Base-by-base conservation (phyloP, 1,140 invertebrate genomes). In the Heliconius congener region DNA sequence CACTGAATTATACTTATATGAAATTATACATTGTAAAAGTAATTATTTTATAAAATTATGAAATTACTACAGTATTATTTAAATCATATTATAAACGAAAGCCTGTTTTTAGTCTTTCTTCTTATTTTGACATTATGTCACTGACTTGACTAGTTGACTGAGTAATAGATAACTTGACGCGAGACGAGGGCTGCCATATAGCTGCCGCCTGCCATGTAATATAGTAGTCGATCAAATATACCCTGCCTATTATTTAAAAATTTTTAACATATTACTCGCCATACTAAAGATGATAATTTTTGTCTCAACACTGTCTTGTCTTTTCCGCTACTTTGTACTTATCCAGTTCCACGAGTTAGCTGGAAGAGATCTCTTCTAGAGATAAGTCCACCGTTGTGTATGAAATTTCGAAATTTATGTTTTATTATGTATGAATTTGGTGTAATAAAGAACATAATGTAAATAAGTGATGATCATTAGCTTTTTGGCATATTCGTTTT, bases 111-210 rank as follows among this genome's bases (percentile, higher is more conserved):
- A 66, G 23, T 66, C 60, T 66, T 66, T 30, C 60, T 66, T 66
- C 27, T 66, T 30, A 66, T 66, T 66, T 66, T 66, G 60, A 66
- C 60, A 66, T 66, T 66, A 66, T 66, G 60, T 66, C 60, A 66
- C 60, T 66, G 27, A 19, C 50, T 52, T 19, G 50, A 52, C 16
- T 52, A 19, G 50, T 52, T 19, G 50, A 52, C 50, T 16, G 50
- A 52, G 50, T 52, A 52, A 46, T 46, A 46, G 23, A 16, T 66
- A 66, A 66, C 27, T 66, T 66, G 60, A 66, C 60, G 23, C 1
- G 23, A 66, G 60, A 66, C 60, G 23, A 66, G 60, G 60, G 23
- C 60, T 66, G 23, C 60, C 27, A 66, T 66, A 5, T 66, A 27
- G 30, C 30, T 30, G 30, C 30, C 2, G 30, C 30, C 27, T 66